Conservation (phyloP, 2,888 invertebrate species). For the Aleiodes alternator region DNA sequence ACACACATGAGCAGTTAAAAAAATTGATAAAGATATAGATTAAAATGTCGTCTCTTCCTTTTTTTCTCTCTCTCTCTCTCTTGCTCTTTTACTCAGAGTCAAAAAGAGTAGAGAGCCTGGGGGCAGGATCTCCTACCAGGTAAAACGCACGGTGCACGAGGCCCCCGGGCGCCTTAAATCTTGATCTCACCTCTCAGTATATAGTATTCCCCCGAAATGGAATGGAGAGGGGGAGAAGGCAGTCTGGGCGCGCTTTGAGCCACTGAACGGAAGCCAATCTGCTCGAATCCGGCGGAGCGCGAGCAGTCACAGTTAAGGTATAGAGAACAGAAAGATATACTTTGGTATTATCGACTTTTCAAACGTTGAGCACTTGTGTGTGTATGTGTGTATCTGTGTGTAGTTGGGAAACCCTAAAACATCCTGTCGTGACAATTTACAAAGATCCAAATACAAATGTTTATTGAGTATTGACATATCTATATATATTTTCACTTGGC, state of each 20-base stretch:
- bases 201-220: constrained; percentile 53
- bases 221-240: constrained; percentile 69
- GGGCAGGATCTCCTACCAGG: constrained; percentile 42
- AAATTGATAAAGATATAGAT: constrained; percentile 40
- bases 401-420: constrained; percentile 29
- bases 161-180: constrained; percentile 68
- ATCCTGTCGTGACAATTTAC: constrained; percentile 27
- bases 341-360: constrained; percentile 34
- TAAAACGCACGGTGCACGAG: constrained; percentile 58
- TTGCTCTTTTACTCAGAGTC: not conserved
- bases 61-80: too few species aligned
- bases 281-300: constrained; percentile 74
- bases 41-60: constrained; percentile 27
- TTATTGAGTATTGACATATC: too few species aligned
- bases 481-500: too few species aligned
- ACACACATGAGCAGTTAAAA: constrained; percentile 9
- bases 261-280: constrained; percentile 73
- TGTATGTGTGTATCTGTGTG: not conserved
- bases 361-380: too few species aligned
- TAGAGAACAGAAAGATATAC: constrained; percentile 25
- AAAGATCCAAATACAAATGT: too few species aligned
- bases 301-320: constrained; percentile 65
- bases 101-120: constrained; percentile 5
- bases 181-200: constrained; percentile 66
- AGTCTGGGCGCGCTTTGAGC: constrained; percentile 74